Evolutionary conservation across 2,113 vertebrate genomes (phyloP), one percentile per base, ranked within the genome.

Genomic region (Reinhardtius hippoglossoides): DNA sequence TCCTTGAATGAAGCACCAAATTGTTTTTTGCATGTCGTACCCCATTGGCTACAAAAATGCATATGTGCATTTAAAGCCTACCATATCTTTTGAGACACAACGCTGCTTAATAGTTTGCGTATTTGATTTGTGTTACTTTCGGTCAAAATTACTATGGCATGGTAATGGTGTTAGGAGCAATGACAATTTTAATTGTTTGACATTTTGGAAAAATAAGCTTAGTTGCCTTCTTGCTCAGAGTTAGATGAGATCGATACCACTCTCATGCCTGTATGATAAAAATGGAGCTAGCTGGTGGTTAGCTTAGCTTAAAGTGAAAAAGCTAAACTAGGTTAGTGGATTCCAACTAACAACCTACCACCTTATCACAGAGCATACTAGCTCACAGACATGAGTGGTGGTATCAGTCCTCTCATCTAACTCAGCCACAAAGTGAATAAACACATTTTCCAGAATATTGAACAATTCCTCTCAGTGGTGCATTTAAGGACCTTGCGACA

Each of bases 401-500:
- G 24, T 42, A 23, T 21, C 35, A 8, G 14, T 63, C 40, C 13
- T 44, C 6, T 63, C 14, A 44, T 44, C 14, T 24, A 44, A 18
- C 60, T 61, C 18, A 40, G 59, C 9, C 20, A 61, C 3, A 42
- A 40, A 15, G 35, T 15, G 0, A 50, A 60, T 26, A 10, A 24
- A 20, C 23, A 18, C 3, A 63, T 80, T 26, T 21, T 1, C 31
- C 18, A 27, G n/a, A 24, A 67, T 24, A 14, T 60, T 15, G 2
- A 68, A 74, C 18, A 18, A 9, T 48, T 42, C 37, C 15, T 37
- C 52, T 48, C 35, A 4, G 50, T 12, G 40, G 54, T 80, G 76
- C 68, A 54, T 76, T 83, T 42, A 82, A 56, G 24, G 64, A 76
- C 54, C n/a, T 16, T 55, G 3, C 50, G 40, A 55, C 12, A 20